Percentiles rank a stretch among this genome's conserved stretches.
phyloP scores from a whole-genome alignment of 2,113 vertebrate species.

The Anser cygnoides region DNA sequence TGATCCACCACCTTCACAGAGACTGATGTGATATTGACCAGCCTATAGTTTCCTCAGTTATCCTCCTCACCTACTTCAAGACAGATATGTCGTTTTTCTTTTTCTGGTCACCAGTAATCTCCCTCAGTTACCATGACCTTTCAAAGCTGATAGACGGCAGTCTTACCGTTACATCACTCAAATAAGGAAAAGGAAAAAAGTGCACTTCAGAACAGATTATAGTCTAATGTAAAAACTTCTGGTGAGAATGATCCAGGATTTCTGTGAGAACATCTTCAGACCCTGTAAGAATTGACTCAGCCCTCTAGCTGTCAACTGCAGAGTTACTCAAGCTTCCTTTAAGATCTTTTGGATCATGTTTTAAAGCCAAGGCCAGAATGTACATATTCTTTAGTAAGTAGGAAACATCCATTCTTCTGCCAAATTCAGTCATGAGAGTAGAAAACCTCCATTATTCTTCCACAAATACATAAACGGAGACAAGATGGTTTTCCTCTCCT shows the following conservation, averaged over 20 bases:
- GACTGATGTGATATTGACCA: not conserved
- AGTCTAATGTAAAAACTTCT: not conserved
- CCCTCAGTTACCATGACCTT: not conserved
- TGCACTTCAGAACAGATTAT: not conserved
- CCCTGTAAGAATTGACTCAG: not conserved
- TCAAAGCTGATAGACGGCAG: not conserved
- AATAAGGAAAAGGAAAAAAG: not conserved
- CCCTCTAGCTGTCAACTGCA: not conserved
- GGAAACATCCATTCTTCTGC: not conserved
- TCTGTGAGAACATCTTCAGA: not conserved
- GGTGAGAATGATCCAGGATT: not conserved
- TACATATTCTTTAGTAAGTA: not conserved
- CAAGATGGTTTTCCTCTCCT: not conserved
- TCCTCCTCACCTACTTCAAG: not conserved
- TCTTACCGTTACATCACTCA: not conserved
- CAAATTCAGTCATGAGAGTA: not conserved
- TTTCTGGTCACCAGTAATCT: not conserved
- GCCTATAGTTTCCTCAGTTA: not conserved
- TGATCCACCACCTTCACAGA: not conserved
- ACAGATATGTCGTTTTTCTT: not conserved
- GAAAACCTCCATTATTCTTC: not conserved
- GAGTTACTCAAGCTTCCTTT: not conserved
- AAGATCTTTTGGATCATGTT: not conserved
- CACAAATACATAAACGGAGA: not conserved
- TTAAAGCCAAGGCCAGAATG: not conserved